phyloP scores from a whole-genome alignment of 1,140 invertebrate genomes.

The Nasonia vitripennis region DNA sequence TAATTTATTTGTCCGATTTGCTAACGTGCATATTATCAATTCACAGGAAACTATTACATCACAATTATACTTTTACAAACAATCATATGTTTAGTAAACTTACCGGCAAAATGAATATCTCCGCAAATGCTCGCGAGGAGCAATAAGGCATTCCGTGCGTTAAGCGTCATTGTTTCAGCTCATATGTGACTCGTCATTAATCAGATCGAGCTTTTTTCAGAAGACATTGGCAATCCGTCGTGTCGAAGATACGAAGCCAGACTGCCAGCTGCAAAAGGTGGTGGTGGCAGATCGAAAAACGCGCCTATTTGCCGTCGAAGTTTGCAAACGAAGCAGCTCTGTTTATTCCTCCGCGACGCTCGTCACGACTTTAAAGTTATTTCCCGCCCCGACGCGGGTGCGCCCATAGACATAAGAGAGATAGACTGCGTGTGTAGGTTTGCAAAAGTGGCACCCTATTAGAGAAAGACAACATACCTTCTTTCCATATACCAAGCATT shows the following conservation, averaged over 20 bases:
- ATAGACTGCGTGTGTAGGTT: too few species aligned
- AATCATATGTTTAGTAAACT: slow-evolving; percentile 9
- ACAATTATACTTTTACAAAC: neutral
- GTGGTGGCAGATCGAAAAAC: neutral
- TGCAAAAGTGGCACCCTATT: too few species aligned
- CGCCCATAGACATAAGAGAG: too few species aligned
- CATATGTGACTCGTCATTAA: neutral
- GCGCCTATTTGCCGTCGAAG: neutral
- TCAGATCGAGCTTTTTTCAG: neutral
- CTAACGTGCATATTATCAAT: neutral
- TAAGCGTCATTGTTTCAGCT: neutral
- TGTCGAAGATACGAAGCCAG: slow-evolving; percentile 10
- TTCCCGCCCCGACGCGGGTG: neutral
- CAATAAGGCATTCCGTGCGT: neutral
- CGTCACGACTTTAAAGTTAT: neutral
- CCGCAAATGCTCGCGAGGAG: neutral
- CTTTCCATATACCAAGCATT: too few species aligned
- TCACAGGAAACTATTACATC: neutral
- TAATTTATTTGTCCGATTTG: too few species aligned
- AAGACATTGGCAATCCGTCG: neutral
- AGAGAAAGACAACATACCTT: too few species aligned
- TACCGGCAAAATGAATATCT: neutral
- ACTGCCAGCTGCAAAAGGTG: slow-evolving; percentile 5
- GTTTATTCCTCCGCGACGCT: neutral
- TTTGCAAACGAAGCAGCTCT: neutral